Conservation (phyloP, 1,140 invertebrate species). For the Macrocentrus cingulum region DNA sequence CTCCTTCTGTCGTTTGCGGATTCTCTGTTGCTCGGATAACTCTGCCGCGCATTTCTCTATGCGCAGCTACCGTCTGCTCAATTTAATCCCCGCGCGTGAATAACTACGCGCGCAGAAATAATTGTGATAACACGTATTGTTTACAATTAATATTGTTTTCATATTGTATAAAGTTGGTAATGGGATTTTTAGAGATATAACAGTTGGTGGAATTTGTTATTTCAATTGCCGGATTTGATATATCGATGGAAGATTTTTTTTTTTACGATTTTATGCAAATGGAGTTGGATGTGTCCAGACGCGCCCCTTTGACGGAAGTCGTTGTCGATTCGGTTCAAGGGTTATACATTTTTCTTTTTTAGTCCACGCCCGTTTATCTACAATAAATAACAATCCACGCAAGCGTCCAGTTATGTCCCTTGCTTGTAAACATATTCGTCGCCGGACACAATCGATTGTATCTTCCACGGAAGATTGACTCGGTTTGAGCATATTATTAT, state of each 20-base stretch:
- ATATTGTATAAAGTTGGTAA: no score
- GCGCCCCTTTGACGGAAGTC: constrained; percentile 33
- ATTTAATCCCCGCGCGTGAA: constrained; percentile 38
- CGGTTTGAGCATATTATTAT: no score
- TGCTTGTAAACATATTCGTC: constrained; percentile 1
- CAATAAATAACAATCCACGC: constrained; percentile 5
- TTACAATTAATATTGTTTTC: no score
- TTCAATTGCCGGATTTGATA: constrained; percentile 34
- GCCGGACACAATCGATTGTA: background rate
- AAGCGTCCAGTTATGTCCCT: background rate
- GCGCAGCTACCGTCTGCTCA: constrained; percentile 47
- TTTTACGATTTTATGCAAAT: constrained; percentile 39
- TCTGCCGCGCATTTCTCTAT: constrained; percentile 26
- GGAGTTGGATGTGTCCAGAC: constrained; percentile 13
- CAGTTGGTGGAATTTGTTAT: no score
- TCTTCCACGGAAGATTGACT: no score
- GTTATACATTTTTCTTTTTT: constrained; percentile 28
- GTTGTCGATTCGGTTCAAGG: constrained; percentile 36
- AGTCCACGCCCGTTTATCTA: background rate
- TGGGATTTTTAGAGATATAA: no score
- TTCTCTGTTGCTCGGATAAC: constrained; percentile 10
- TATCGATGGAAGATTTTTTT: constrained; percentile 27
- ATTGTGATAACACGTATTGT: background rate
- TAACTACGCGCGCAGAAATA: constrained; percentile 28
- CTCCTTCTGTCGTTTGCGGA: constrained; percentile 5